phyloP scores from a whole-genome alignment of 2,888 invertebrate genomes.

The Syrphus vitripennis region DNA sequence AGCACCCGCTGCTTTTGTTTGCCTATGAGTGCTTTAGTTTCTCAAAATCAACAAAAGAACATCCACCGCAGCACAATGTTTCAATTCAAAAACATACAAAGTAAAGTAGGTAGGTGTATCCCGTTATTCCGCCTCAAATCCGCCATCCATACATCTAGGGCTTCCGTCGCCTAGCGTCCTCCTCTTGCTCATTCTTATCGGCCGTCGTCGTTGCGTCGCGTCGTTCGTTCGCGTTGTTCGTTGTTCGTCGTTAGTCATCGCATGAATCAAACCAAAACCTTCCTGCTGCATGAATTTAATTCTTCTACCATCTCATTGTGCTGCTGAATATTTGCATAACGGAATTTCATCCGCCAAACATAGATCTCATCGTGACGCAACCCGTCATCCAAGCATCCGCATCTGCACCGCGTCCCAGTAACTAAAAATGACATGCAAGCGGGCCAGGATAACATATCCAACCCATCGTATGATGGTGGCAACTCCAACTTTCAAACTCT shows the following conservation, averaged over 20 bases:
- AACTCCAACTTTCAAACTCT: background rate
- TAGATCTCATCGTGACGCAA: slow-evolving; percentile 64
- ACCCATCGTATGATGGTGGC: background rate
- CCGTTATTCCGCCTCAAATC: background rate
- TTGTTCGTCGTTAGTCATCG: slow-evolving; percentile 9
- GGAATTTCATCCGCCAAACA: slow-evolving; percentile 44
- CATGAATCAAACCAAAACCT: slow-evolving; percentile 61
- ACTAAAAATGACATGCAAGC: slow-evolving; percentile 49
- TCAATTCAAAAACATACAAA: slow-evolving; percentile 62
- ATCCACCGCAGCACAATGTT: slow-evolving; percentile 66
- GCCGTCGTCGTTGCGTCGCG: background rate
- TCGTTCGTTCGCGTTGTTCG: background rate
- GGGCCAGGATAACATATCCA: background rate
- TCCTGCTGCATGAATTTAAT: slow-evolving; percentile 38
- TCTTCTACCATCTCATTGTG: slow-evolving; percentile 27
- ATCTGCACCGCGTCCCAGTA: slow-evolving; percentile 46
- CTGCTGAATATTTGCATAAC: slow-evolving; percentile 35
- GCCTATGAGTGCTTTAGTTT: slow-evolving; percentile 68
- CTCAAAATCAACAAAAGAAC: slow-evolving; percentile 71
- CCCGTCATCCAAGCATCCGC: slow-evolving; percentile 56
- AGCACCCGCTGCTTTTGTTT: slow-evolving; percentile 60
- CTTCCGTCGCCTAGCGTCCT: background rate
- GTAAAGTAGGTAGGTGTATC: slow-evolving; percentile 1
- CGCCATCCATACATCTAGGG: slow-evolving; percentile 11
- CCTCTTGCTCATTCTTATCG: background rate